Evolutionary conservation across 2,113 vertebrate species (phyloP), one percentile per base, ranked within the genome.

Genomic region (Phalacrocorax carbo): DNA sequence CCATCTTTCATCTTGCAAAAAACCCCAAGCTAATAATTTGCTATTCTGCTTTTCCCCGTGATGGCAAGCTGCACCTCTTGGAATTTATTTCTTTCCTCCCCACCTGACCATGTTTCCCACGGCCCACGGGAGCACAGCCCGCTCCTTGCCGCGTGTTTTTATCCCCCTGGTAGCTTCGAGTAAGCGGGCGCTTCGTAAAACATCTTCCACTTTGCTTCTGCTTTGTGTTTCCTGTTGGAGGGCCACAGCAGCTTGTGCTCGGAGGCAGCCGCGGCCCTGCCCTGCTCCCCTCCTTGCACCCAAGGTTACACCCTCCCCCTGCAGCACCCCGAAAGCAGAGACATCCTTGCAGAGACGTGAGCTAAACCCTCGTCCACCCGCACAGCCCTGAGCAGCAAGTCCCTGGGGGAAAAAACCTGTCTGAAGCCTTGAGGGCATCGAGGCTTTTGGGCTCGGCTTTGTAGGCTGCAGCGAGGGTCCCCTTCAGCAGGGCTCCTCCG

Each of bases 1-100:
- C 38, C 29, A 21, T 78, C 71, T 96, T 96, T 96, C 82, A 49
- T 85, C 90, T 93, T 48, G 77, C 18, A 81, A 46, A 86, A 69
- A 69, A 8, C 8, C 44, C 5, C 64, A 40, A 97, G 11, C 13
- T 76, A 81, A 90, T 88, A 66, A 87, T 79, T 94, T 64, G 71
- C 89, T 96, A 44, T 38, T 90, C 81, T 29, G 6, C 22, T 1
- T 95, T 94, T 93, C 68, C 93, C 79, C n/a, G 1, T 20, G 34
- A 26, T 2, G 66, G 86, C 81, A 93, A 93, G 70, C 83, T 76
- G 81, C 9, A 27, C 66, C 65, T 54, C 2, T 34, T 29, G 29
- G 57, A 51, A 82, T 97, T 91, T 90, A 51, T 92, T 92, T 85
- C 82, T 66, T 73, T 71, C 55, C 51, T 85, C 30, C 51, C 15